These are phyloP conservation scores for Staurois parvus DNA, from an alignment of 2,797 vertebrate species.

Conservation along the genomic window DNA sequence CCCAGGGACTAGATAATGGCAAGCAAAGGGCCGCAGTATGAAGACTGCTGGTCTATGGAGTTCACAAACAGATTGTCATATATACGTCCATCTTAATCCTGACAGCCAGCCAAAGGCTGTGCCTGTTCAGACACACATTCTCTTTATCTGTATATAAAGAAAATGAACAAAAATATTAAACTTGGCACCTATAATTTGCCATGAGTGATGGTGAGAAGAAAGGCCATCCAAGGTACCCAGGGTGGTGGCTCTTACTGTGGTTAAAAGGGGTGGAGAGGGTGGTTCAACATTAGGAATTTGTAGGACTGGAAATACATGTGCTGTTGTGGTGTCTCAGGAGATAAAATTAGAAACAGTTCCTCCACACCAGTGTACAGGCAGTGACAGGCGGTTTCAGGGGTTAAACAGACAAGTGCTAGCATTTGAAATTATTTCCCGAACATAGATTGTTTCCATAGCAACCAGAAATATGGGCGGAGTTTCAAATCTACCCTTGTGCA, in stretches of 20 bases:
- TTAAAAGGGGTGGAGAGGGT: slow-evolving; percentile 24
- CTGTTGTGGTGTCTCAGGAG: slow-evolving; percentile 3
- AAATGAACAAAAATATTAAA: no score
- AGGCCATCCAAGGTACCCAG: slow-evolving; percentile 1
- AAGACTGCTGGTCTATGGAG: no score
- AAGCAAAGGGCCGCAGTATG: no score
- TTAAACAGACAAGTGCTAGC: slow-evolving; percentile 4
- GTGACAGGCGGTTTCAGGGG: background rate
- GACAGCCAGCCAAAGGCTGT: no score
- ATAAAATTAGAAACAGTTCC: slow-evolving; percentile 37
- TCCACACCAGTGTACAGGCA: background rate
- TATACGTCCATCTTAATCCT: no score
- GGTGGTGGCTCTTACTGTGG: slow-evolving; percentile 10
- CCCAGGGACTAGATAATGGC: no score
- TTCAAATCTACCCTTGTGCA: slow-evolving; percentile 10
- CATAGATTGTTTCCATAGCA: slow-evolving; percentile 25
- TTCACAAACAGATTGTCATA: no score
- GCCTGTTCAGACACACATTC: no score
- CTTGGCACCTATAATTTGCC: no score
- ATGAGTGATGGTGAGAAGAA: background rate
- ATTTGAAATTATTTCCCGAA: slow-evolving; percentile 14
- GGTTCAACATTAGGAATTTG: slow-evolving; percentile 33
- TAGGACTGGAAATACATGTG: slow-evolving; percentile 33
- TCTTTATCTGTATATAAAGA: no score
- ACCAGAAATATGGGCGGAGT: slow-evolving; percentile 22